Conservation (phyloP, 2,888 invertebrate genomes). For the Netelia virgata region DNA sequence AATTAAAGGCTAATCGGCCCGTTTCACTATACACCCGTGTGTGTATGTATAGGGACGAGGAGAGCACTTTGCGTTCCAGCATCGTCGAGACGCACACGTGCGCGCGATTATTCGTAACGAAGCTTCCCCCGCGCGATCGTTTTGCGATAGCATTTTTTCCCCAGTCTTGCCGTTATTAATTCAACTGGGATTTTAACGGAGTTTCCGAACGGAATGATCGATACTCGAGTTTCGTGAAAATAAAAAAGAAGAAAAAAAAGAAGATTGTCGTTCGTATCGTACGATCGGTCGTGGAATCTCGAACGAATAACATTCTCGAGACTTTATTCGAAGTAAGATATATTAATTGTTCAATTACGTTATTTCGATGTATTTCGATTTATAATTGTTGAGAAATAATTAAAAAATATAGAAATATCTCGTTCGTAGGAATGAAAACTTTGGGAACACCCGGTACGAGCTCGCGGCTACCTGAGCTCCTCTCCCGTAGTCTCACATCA, state of each 20-base stretch:
- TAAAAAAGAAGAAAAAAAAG: too few relatives aligned
- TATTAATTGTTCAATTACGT: too few relatives aligned
- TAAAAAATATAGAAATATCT: not conserved
- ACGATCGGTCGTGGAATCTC: too few relatives aligned
- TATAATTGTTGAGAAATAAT: too few relatives aligned
- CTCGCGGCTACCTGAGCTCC: constrained; percentile 62
- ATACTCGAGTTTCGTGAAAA: constrained; percentile 14
- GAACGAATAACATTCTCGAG: not conserved
- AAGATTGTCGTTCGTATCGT: too few relatives aligned
- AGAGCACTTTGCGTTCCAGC: constrained; percentile 47
- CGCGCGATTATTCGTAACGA: constrained; percentile 49
- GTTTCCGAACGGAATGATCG: constrained; percentile 37
- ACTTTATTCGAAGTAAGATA: not conserved
- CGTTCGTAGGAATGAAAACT: constrained; percentile 39
- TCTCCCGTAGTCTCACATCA: constrained; percentile 35
- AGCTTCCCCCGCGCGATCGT: constrained; percentile 52
- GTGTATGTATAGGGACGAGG: not conserved
- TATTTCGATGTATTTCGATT: too few relatives aligned
- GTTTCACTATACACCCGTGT: constrained; percentile 53
- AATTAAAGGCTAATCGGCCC: constrained; percentile 67
- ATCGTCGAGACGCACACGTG: constrained; percentile 39
- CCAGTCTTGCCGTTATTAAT: constrained; percentile 27
- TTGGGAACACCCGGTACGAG: constrained; percentile 59
- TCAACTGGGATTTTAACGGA: constrained; percentile 26
- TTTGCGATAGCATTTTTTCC: constrained; percentile 33